phyloP scores from a whole-genome alignment of 1,140 invertebrate genomes.

The Globodera ellingtonae region DNA sequence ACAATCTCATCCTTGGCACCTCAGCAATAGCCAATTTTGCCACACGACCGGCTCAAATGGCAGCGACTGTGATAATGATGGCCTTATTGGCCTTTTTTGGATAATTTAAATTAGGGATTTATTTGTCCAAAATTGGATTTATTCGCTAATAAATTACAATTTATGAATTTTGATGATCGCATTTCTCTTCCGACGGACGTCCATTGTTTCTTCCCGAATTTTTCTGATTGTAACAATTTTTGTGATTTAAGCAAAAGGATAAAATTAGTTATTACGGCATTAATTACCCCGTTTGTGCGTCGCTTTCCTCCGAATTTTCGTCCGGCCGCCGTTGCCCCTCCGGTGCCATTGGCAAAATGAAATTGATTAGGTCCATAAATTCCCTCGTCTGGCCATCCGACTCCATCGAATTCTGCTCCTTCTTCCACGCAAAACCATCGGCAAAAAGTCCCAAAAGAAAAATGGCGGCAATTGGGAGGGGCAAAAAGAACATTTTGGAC shows the following conservation, averaged over 20 bases:
- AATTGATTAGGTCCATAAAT: not conserved
- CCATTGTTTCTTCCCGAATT: too few relatives aligned
- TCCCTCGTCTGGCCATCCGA: not conserved
- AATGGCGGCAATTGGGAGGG: not conserved
- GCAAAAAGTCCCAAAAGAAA: not conserved
- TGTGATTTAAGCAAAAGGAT: too few relatives aligned
- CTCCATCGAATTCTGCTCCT: not conserved
- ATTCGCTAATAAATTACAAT: too few relatives aligned
- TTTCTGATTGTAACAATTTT: too few relatives aligned
- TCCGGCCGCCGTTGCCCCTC: not conserved
- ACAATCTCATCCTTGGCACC: conserved; percentile 17
- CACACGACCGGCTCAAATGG: not conserved
- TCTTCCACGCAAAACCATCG: not conserved
- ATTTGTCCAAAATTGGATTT: too few relatives aligned
- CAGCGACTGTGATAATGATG: too few relatives aligned
- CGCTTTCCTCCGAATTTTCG: not conserved
- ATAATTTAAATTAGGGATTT: too few relatives aligned
- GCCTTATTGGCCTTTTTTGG: too few relatives aligned
- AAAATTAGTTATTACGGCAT: too few relatives aligned
- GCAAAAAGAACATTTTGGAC: not conserved
- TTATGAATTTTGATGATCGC: too few relatives aligned
- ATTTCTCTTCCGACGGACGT: too few relatives aligned
- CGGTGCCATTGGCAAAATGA: not conserved
- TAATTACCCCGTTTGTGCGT: not conserved
- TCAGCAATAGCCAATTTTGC: not conserved